These are phyloP conservation scores for Caenorhabditis macrosperma DNA, from an alignment of 2,888 invertebrate genomes.

Conservation along the genomic window DNA sequence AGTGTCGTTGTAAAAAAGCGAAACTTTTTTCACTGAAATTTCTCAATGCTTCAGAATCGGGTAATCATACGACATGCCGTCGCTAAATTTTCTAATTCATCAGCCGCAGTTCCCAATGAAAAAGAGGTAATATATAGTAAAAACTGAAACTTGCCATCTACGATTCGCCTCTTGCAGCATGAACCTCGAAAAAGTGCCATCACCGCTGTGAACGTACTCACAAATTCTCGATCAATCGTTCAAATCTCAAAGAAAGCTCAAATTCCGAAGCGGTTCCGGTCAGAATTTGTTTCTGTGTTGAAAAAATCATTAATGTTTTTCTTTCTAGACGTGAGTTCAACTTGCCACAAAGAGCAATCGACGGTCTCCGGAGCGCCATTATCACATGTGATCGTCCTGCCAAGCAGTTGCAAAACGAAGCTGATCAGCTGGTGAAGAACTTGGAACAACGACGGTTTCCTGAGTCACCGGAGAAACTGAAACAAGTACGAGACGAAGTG, in stretches of 20 bases:
- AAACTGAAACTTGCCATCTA: too few relatives aligned
- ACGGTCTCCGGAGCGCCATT: constrained; percentile 62
- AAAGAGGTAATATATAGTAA: not conserved
- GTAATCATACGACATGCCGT: constrained; percentile 7
- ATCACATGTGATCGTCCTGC: constrained; percentile 63
- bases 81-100: constrained; percentile 14
- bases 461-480: constrained; percentile 68
- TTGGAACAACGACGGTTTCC: constrained; percentile 73
- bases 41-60: constrained; percentile 43
- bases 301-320: not conserved
- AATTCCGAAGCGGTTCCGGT: constrained; percentile 34
- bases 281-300: not conserved
- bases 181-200: constrained; percentile 45
- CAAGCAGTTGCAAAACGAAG: constrained; percentile 77
- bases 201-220: constrained; percentile 64
- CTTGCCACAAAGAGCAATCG: constrained; percentile 63
- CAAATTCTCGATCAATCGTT: constrained; percentile 65
- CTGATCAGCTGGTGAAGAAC: constrained; percentile 72
- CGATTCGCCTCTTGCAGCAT: not conserved
- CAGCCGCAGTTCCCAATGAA: constrained; percentile 8
- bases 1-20: constrained; percentile 15
- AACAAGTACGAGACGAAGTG: constrained; percentile 67
- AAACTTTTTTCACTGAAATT: not conserved
- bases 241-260: constrained; percentile 46
- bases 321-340: constrained; percentile 58